These are phyloP conservation scores for Chiloscyllium plagiosum DNA, from an alignment of 2,113 vertebrate genomes.

Conservation along the genomic window DNA sequence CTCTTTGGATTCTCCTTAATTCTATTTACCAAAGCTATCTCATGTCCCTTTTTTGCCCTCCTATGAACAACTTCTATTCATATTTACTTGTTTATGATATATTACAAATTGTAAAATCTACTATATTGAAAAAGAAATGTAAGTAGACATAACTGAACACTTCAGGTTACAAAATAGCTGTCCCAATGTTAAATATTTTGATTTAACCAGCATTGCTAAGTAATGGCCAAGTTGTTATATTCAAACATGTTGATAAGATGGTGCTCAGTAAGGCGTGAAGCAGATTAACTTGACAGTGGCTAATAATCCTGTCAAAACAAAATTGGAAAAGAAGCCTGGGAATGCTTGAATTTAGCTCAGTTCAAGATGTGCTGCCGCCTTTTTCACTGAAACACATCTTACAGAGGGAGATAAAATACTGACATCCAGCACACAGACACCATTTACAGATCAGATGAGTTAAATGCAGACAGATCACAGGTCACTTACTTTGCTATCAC, in stretches of 20 bases:
- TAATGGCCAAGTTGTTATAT: not conserved
- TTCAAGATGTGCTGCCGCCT: not conserved
- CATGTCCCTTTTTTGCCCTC: too few relatives aligned
- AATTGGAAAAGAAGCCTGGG: not conserved
- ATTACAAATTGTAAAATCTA: not conserved
- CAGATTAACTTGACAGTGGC: not conserved
- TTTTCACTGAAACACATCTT: not conserved
- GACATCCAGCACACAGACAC: not conserved
- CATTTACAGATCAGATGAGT: not conserved
- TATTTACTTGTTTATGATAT: not conserved
- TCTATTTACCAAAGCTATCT: too few relatives aligned
- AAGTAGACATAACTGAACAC: not conserved
- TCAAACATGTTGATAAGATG: not conserved
- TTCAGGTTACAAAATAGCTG: not conserved
- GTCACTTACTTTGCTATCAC: not conserved
- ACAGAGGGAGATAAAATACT: not conserved
- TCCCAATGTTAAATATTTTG: not conserved
- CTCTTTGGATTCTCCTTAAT: too few relatives aligned
- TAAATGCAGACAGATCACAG: constrained; percentile 17
- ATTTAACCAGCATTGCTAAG: not conserved
- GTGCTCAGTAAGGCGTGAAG: not conserved
- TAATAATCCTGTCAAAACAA: not conserved
- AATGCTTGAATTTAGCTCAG: not conserved
- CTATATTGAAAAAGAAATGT: not conserved
- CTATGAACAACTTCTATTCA: not conserved